Conservation (phyloP, 1,140 invertebrate genomes). For the Orchesella cincta region DNA sequence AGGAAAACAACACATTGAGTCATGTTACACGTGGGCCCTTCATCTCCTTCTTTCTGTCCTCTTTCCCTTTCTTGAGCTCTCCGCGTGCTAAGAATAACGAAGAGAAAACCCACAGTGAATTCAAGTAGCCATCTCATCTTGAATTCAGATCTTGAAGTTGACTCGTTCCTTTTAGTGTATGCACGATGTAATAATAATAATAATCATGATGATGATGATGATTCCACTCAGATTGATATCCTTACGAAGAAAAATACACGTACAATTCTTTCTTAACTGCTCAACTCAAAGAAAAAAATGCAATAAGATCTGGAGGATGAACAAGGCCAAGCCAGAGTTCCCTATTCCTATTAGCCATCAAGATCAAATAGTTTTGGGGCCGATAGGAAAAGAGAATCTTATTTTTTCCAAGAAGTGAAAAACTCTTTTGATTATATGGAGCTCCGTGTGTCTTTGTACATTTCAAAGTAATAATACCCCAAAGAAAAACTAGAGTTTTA, state of each 20-base stretch:
- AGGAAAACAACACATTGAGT: conserved; percentile 26
- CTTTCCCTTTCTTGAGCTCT: neutral
- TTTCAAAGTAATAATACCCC: too few relatives aligned
- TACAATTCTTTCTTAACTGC: neutral
- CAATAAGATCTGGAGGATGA: neutral
- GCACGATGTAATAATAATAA: conserved; percentile 26
- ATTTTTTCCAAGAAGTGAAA: neutral
- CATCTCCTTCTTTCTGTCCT: neutral
- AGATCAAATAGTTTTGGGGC: neutral
- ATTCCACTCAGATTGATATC: conserved; percentile 26
- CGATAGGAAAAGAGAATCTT: neutral
- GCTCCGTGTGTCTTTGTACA: too few relatives aligned
- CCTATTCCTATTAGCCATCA: neutral
- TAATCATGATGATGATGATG: conserved; percentile 7
- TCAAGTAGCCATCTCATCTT: conserved; percentile 39
- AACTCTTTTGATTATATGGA: too few relatives aligned
- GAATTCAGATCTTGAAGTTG: conserved; percentile 41
- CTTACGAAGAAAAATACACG: neutral
- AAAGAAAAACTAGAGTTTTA: too few relatives aligned
- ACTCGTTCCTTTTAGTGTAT: conserved; percentile 37
- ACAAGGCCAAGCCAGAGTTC: neutral
- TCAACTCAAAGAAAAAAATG: neutral
- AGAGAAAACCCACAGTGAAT: conserved; percentile 4
- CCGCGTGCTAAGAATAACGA: too few relatives aligned
- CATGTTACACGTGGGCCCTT: conserved; percentile 23